Conservation (phyloP, 2,888 invertebrate genomes). For the Ashinkailepas kermadecensis region DNA sequence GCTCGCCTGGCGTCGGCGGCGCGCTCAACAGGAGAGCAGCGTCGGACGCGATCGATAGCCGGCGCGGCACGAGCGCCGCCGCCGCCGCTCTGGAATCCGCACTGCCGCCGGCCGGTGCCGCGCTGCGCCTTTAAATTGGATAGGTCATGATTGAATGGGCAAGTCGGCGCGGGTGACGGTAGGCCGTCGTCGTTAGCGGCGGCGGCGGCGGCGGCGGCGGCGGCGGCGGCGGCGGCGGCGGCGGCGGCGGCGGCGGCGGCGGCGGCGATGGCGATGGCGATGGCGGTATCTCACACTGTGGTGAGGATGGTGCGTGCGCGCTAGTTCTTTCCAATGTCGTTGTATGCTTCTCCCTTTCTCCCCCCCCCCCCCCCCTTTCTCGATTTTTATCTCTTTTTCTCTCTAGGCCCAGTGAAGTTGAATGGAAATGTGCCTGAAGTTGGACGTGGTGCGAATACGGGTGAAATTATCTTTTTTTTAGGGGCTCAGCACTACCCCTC, state of each 20-base stretch:
- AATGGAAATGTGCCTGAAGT: too few species aligned
- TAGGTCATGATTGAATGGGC: slow-evolving; percentile 21
- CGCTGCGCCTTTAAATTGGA: slow-evolving; percentile 17
- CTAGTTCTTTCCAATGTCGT: too few species aligned
- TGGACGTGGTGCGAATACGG: too few species aligned
- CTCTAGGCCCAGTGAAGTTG: too few species aligned
- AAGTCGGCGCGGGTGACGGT: background rate
- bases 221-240: background rate
- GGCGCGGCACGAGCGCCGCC: background rate
- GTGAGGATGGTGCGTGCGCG: too few species aligned
- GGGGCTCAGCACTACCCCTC: too few species aligned
- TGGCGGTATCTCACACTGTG: too few species aligned
- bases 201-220: background rate
- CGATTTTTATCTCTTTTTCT: too few species aligned
- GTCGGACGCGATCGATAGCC: background rate
- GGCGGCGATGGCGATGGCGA: background rate
- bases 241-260: background rate
- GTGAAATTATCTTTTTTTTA: too few species aligned
- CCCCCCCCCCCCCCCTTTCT: too few species aligned
- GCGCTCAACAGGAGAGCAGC: background rate
- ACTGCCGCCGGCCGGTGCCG: background rate
- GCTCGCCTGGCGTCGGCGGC: background rate
- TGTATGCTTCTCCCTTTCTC: too few species aligned
- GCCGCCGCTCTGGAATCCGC: background rate
- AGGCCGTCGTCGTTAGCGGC: background rate